Base-by-base conservation (phyloP, 2,797 vertebrate species). In the Gymnothorax reevesii region DNA sequence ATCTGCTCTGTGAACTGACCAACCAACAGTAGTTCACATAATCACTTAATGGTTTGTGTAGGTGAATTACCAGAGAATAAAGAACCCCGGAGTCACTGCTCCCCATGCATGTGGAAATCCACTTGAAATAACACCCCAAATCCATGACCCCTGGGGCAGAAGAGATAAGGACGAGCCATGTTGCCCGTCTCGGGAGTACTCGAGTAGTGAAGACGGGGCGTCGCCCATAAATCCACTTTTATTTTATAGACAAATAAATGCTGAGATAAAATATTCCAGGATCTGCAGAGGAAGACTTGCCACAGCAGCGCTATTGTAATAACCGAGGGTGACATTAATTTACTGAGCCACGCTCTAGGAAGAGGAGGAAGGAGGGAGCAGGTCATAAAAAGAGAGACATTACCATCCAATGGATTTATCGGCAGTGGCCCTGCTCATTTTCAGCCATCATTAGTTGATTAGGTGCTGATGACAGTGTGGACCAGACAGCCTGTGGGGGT, bases 241-340 rank as follows among this genome's bases (percentile, higher is more conserved):
- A 96, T 95, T 97, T 97, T 96, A 97, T 97, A 93, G 95, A 96
- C 95, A 97, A 97, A 97, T 97, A 97, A 97, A 96, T 94, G 95
- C 95, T 95, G 95, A 95, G 94, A 94, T 97, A 95, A 97, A 97
- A 96, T 96, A 96, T 97, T 96, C 93, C 85, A 90, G 94, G 92
- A 93, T 92, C 91, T 88, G 92, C 88, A 90, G 92, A 93, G 94
- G 95, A 95, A 95, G 94, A 95, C 95, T 95, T 94, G 94, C 94
- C 94, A 92, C 92, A 92, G 95, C 92, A 91, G 94, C 71, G 90
- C 93, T 90, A 92, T 94, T 92, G 93, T 94, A 96, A 95, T 96
- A 95, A 95, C 95, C 91, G 84, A 0, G 87, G 3, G 88, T 94
- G 95, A 96, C 94, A 94, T 95, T 96, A 96, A 96, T 97, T 96